Conservation (phyloP, 2,113 vertebrate genomes). For the Ammodramus savannarum region DNA sequence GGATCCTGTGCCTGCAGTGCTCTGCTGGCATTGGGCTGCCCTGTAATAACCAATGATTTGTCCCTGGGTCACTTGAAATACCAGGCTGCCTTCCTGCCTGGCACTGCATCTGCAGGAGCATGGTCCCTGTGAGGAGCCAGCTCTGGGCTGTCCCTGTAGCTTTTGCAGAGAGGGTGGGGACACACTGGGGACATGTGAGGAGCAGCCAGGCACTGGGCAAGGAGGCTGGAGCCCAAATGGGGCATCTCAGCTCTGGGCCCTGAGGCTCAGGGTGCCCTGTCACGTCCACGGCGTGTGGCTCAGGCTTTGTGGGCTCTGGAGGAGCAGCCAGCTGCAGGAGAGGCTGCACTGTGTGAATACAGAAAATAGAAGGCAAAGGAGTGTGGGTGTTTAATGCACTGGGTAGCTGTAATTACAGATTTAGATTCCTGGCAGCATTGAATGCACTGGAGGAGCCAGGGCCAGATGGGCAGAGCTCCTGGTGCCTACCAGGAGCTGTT, state of each 20-base stretch:
- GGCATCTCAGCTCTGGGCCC: rapidly evolving
- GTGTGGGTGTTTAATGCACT: neutral
- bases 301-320: neutral
- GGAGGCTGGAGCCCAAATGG: neutral
- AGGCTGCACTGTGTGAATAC: neutral
- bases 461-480: slow-evolving; percentile 57
- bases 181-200: neutral
- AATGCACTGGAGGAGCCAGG: slow-evolving; percentile 6
- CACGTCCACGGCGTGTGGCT: rapidly evolving
- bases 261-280: rapidly evolving
- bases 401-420: slow-evolving; percentile 43
- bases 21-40: neutral
- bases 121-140: neutral
- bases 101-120: neutral
- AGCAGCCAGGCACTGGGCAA: rapidly evolving
- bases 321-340: slow-evolving; percentile 8
- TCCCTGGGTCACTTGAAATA: neutral
- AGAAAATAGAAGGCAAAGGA: neutral
- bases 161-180: neutral
- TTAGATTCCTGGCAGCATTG: slow-evolving; percentile 31
- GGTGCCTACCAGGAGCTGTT: slow-evolving; percentile 22
- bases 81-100: rapidly evolving
- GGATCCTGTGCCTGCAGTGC: neutral
- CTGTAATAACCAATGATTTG: neutral
- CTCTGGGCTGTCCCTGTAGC: neutral